phyloP scores from a whole-genome alignment of 2,797 vertebrate species.

The Artibeus jamaicensis region DNA sequence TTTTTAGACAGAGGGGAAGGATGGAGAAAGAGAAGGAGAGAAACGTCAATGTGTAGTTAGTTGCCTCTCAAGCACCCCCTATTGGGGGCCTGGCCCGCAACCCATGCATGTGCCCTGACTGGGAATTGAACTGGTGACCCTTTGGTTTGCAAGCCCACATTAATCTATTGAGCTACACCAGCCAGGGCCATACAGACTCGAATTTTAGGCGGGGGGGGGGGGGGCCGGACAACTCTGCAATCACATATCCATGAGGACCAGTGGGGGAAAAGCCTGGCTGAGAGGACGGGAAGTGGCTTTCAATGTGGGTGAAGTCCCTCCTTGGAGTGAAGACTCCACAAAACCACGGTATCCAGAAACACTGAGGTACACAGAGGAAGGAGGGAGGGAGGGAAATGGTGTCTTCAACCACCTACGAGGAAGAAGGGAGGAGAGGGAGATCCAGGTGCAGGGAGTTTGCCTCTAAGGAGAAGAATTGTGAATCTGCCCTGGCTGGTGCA shows the following conservation, averaged over 20 bases:
- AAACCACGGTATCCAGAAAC: not conserved
- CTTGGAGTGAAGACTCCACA: not conserved
- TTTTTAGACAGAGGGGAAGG: no score
- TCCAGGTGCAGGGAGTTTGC: not conserved
- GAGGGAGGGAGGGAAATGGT: not conserved
- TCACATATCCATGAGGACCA: not conserved
- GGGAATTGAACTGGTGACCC: no score
- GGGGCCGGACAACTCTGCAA: not conserved
- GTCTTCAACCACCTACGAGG: not conserved
- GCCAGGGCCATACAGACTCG: not conserved
- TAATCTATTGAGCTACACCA: no score
- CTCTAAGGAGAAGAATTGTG: not conserved
- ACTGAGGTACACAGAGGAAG: not conserved
- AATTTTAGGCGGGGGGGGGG: not conserved
- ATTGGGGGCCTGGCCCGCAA: no score
- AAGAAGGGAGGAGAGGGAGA: not conserved
- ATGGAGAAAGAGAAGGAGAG: no score
- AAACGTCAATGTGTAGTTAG: no score
- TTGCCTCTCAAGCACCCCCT: no score
- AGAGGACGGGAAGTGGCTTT: not conserved
- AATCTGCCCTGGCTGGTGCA: no score
- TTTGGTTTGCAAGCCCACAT: no score
- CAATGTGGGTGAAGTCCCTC: not conserved
- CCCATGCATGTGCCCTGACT: no score
- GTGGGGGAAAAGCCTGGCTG: accelerated